Percentiles rank a stretch among this genome's conserved stretches.
Evolutionary conservation across 2,113 vertebrate species (phyloP).

Genomic region (Thunnus maccoyii): DNA sequence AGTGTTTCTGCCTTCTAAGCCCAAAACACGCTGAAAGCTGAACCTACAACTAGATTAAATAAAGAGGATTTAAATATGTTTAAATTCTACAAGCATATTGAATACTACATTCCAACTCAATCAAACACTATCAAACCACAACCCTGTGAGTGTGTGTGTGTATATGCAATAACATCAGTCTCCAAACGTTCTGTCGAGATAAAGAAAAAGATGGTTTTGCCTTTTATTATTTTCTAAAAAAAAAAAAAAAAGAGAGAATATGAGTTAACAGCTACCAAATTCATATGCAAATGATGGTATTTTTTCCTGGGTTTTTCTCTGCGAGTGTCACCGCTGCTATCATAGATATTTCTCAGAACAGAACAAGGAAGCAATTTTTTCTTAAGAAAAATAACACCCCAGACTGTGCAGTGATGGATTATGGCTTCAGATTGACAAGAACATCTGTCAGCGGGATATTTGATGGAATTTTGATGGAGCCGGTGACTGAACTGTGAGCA

Average conservation of each 20-base stretch:
- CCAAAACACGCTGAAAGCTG: background rate
- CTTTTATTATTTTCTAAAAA: too few relatives aligned
- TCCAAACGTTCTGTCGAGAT: too few relatives aligned
- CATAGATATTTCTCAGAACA: constrained; percentile 4
- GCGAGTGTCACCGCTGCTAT: background rate
- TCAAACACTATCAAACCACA: too few relatives aligned
- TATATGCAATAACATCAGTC: too few relatives aligned
- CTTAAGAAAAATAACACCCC: constrained; percentile 45
- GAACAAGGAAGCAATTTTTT: constrained; percentile 43
- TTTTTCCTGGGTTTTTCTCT: background rate
- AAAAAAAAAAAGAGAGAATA: background rate
- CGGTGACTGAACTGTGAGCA: background rate
- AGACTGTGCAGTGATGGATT: constrained; percentile 52
- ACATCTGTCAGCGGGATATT: constrained; percentile 51
- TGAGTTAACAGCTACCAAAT: constrained; percentile 8
- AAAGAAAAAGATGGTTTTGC: too few relatives aligned
- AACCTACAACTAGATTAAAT: background rate
- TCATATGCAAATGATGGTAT: background rate
- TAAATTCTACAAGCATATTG: background rate
- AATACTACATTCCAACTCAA: too few relatives aligned
- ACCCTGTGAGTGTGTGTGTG: too few relatives aligned
- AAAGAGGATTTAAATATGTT: background rate
- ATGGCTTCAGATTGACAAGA: constrained; percentile 44
- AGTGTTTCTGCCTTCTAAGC: background rate
- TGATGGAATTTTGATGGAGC: constrained; percentile 60